Conservation (phyloP, 2,113 vertebrate species). For the Aplodontia rufa region DNA sequence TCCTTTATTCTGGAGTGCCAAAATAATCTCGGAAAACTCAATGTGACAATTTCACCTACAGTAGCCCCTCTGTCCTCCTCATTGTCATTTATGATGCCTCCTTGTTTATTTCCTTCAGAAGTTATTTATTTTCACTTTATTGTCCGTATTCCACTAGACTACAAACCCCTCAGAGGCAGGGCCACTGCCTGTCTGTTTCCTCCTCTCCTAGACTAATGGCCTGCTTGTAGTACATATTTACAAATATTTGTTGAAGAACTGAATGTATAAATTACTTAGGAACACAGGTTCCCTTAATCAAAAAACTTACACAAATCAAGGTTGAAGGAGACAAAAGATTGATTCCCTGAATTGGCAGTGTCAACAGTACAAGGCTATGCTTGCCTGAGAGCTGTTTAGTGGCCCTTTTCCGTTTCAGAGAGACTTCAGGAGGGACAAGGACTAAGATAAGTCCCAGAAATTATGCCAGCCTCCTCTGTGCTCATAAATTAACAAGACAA, state of each 20-base stretch:
- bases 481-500: not conserved
- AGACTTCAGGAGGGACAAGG: not conserved
- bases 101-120: not conserved
- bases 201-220: not conserved
- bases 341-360: not conserved
- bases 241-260: not conserved
- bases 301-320: not conserved
- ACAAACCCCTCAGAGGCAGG: not conserved
- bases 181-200: not conserved
- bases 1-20: not conserved
- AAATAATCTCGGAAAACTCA: not conserved
- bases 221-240: not conserved
- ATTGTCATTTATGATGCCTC: not conserved
- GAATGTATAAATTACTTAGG: not conserved
- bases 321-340: not conserved
- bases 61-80: not conserved
- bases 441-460: not conserved
- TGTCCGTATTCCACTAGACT: not conserved
- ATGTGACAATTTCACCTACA: not conserved
- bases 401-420: not conserved
- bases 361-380: not conserved
- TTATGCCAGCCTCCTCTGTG: too few species aligned
- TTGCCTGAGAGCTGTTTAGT: not conserved
- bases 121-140: not conserved
- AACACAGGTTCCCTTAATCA: not conserved